Evolutionary conservation across 1,140 invertebrate species (phyloP).

Genomic region (Drosophila prosaltans): DNA sequence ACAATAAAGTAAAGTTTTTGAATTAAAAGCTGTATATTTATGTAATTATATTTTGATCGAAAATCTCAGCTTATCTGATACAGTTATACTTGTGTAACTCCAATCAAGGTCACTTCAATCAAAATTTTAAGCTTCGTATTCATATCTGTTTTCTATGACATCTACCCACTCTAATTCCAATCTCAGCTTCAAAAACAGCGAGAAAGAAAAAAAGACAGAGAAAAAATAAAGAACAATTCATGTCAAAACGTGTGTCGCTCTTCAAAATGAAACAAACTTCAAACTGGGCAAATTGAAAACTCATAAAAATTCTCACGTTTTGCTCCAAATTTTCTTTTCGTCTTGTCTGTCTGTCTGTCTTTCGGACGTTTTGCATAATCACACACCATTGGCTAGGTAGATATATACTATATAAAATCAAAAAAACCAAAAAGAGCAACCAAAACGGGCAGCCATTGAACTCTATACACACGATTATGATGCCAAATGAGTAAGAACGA

Average conservation of each 20-base stretch:
- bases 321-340: conserved; percentile 64
- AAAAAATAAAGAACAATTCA: conserved; percentile 23
- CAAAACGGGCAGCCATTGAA: conserved; percentile 61
- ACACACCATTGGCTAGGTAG: conserved; percentile 20
- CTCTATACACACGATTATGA: conserved; percentile 60
- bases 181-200: neutral
- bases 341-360: conserved; percentile 17
- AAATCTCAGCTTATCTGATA: neutral
- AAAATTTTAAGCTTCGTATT: neutral
- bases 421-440: conserved; percentile 44
- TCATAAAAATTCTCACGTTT: conserved; percentile 76
- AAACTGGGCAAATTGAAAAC: conserved; percentile 69
- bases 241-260: conserved; percentile 55
- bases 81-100: neutral
- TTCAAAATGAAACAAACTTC: conserved; percentile 35
- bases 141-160: neutral
- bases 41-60: neutral
- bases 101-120: conserved; percentile 4
- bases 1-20: too few relatives aligned
- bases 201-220: too few relatives aligned
- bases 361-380: conserved; percentile 61
- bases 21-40: too few relatives aligned
- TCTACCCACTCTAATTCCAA: conserved; percentile 6
- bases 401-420: conserved; percentile 3
- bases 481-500: conserved; percentile 60